These are phyloP conservation scores for Agriopis leucophaearia DNA, from an alignment of 2,888 invertebrate genomes.

Conservation along the genomic window DNA sequence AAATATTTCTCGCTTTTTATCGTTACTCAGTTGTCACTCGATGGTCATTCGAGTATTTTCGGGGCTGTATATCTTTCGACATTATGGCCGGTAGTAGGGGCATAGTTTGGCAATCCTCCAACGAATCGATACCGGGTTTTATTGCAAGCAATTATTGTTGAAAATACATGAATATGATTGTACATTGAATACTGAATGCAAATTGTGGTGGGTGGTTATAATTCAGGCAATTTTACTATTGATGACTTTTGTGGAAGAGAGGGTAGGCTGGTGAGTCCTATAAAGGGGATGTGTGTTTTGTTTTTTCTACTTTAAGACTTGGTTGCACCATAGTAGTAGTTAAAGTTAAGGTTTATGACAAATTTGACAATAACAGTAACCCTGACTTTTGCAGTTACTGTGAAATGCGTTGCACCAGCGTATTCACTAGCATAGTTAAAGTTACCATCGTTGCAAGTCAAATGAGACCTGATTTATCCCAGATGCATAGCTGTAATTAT, in stretches of 20 bases:
- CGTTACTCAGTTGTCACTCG: conserved; percentile 37
- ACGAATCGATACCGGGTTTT: conserved; percentile 47
- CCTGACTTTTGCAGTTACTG: too few species aligned
- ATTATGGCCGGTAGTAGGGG: conserved; percentile 43
- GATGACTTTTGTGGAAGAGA: background rate
- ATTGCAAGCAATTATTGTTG: conserved; percentile 49
- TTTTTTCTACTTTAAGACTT: background rate
- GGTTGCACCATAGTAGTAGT: too few species aligned
- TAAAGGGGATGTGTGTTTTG: background rate
- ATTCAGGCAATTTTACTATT: conserved; percentile 19
- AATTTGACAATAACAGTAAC: too few species aligned
- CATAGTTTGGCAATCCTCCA: conserved; percentile 46
- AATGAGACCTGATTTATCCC: too few species aligned
- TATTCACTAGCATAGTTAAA: too few species aligned
- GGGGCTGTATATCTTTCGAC: conserved; percentile 39
- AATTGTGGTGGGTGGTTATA: conserved; percentile 33
- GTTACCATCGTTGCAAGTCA: too few species aligned
- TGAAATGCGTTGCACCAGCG: too few species aligned
- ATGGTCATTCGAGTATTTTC: conserved; percentile 34
- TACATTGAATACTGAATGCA: conserved; percentile 49
- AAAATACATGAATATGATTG: conserved; percentile 37
- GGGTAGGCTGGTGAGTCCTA: background rate
- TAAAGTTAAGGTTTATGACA: too few species aligned
- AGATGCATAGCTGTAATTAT: too few species aligned
- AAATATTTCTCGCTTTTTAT: conserved; percentile 42